A percentile compares a stretch with the other conserved stretches of the same genome.
Conservation (phyloP, 2,797 vertebrate species). For the Astyanax mexicanus region DNA sequence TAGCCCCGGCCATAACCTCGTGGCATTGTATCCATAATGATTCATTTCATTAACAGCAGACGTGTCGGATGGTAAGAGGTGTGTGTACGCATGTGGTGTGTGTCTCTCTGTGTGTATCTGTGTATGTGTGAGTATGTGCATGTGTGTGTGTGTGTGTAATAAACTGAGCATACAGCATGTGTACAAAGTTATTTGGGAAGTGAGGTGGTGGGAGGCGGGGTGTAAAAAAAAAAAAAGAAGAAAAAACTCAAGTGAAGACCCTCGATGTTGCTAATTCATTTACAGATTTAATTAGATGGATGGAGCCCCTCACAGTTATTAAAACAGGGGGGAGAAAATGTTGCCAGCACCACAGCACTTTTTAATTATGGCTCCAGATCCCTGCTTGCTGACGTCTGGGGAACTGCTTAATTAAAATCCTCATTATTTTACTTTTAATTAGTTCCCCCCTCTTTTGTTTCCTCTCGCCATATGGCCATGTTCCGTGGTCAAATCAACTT, state of each 20-base stretch:
- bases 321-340: slow-evolving; percentile 80
- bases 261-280: slow-evolving; percentile 88
- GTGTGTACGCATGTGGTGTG: slow-evolving; percentile 20
- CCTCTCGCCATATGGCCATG: slow-evolving; percentile 83
- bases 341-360: slow-evolving; percentile 86
- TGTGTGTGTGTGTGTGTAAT: slow-evolving; percentile 19
- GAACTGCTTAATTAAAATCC: slow-evolving; percentile 87
- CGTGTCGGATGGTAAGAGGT: slow-evolving; percentile 34
- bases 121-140: slow-evolving; percentile 17
- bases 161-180: slow-evolving; percentile 41
- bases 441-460: slow-evolving; percentile 86
- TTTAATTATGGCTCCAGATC: slow-evolving; percentile 87
- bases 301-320: slow-evolving; percentile 83
- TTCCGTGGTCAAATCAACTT: slow-evolving; percentile 89
- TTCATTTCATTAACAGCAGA: slow-evolving; percentile 58
- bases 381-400: slow-evolving; percentile 83
- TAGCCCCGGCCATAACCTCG: slow-evolving; percentile 45
- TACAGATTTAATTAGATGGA: slow-evolving; percentile 90
- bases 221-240: slow-evolving; percentile 73
- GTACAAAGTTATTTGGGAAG: slow-evolving; percentile 65
- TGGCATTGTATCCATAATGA: slow-evolving; percentile 61
- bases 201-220: slow-evolving; percentile 65
- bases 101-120: too few relatives aligned
- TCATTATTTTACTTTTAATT: slow-evolving; percentile 90
- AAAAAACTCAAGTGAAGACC: slow-evolving; percentile 70